These are phyloP conservation scores for Gallinago paraguaiae DNA, from an alignment of 2,113 vertebrate species.

Conservation along the genomic window DNA sequence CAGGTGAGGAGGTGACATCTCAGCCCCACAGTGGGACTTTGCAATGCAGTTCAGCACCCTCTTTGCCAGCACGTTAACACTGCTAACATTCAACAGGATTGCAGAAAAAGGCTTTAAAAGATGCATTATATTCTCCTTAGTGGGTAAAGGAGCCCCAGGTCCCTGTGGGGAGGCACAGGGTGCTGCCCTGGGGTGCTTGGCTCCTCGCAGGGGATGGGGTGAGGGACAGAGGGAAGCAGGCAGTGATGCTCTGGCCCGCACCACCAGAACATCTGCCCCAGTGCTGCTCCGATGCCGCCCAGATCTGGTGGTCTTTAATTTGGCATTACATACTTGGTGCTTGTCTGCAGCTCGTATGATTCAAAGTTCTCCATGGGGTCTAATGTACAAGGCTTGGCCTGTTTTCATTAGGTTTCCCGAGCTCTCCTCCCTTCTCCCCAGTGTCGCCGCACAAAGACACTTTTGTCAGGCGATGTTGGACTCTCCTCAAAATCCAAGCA, in stretches of 20 bases:
- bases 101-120: not conserved
- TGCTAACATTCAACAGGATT: not conserved
- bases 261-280: not conserved
- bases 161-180: fast-evolving
- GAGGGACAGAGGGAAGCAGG: not conserved
- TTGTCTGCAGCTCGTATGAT: slow-evolving; percentile 64
- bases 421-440: slow-evolving; percentile 67
- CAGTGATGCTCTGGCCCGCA: not conserved
- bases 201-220: not conserved
- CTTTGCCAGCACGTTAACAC: not conserved
- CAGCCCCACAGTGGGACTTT: not conserved
- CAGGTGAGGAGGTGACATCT: not conserved
- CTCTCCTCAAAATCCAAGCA: slow-evolving; percentile 77
- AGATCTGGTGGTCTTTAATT: slow-evolving; percentile 60
- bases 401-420: slow-evolving; percentile 73
- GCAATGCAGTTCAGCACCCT: fast-evolving
- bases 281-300: not conserved
- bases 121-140: not conserved
- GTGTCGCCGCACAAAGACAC: slow-evolving; percentile 74
- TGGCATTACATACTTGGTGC: slow-evolving; percentile 42
- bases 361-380: slow-evolving; percentile 69
- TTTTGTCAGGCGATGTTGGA: slow-evolving; percentile 77
- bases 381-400: slow-evolving; percentile 69
- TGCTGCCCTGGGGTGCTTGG: fast-evolving
- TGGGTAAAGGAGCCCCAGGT: not conserved